Base-by-base conservation (phyloP, 2,797 vertebrate genomes). In the Anguilla marmorata region DNA sequence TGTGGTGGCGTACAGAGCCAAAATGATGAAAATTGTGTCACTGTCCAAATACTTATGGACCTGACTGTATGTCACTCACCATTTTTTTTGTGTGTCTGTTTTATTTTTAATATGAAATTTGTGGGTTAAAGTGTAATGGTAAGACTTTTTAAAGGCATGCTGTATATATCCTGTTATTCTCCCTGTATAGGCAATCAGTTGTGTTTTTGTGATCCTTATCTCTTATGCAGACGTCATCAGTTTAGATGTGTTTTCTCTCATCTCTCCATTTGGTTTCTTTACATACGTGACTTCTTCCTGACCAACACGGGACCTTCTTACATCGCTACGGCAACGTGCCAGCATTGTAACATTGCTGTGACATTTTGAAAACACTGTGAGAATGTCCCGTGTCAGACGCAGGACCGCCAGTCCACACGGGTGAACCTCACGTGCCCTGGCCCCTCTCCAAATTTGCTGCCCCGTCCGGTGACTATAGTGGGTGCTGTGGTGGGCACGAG, bases 51-150 rank as follows among this genome's bases (percentile, higher is more conserved):
- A 41, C 37, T 41, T 41, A 41, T 41, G 37, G 37, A 41, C 37
- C 37, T 41, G 37, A 41, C 37, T 83, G 82, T 33, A 88, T 37
- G 54, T 69, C 69, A 80, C 84, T 45, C 84, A 85, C 72, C 52
- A 41, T 85, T 85, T 54, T 58, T 12, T 9, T 52, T 30, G 5
- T 85, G 52, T 85, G 84, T 84, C 54, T 60, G 19, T 50, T 82
- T n/a, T 45, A 8, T 84, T 84, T 88, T 86, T 52, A 86, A 86
- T 33, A 86, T n/a, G 19, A 52, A 19, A 76, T 50, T 27, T 21
- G 66, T 72, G 66, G 24, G 60, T 72, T 74, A 82, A 48, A 82
- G 48, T 76, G 8, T 76, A 50, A 63, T 45, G 58, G 85, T 66
- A 69, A 86, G 85, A 37, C 60, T 86, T 86, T 69, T 86, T 86